Base-by-base conservation (phyloP, 2,797 vertebrate genomes). In the Aphelocoma californica region DNA sequence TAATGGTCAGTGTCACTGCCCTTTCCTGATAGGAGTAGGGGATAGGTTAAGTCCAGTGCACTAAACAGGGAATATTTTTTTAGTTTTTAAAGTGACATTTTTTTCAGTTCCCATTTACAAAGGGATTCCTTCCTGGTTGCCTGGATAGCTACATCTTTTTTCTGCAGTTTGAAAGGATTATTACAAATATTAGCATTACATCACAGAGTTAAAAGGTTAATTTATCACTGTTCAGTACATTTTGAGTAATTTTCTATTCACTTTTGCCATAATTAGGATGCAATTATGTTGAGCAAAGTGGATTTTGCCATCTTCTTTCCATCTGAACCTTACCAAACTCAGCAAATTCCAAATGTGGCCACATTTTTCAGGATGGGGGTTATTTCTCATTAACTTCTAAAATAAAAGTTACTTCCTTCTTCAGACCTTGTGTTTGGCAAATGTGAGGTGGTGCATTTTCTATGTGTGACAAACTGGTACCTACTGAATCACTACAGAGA, bases 121-220 rank as follows among this genome's bases (percentile, higher is more conserved):
- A 84, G 17, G n/a, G 17, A 29, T 62, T 94, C 40, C 61, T 82
- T 36, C 77, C 28, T 54, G 57, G 70, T 66, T 87, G 44, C 23
- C 75, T 86, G 32, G 17, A 81, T 86, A 94, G 32, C 34, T 91
- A 42, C 16, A 21, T n/a, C 17, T 83, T 72, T 83, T 66, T 67
- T 36, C 65, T 86, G n/a, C 56, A 66, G n/a, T 29, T 29, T 74
- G 60, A 58, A 95, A 91, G 45, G 45, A 70, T 90, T 85, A 67
- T 81, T 90, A 60, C 54, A 81, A 89, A 60, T 86, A 66, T 86
- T 95, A 93, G 66, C 54, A 38, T 87, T 92, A 65, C 57, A 51
- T 88, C 77, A 80, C n/a, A 61, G 56, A 87, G 56, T 88, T 94
- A 93, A 97, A 96, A 96, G 70, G 90, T 91, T 91, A 96, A 91